Percentiles rank a stretch among this genome's conserved stretches.
These are phyloP conservation scores for Anisognathus igniventris DNA, from an alignment of 2,797 vertebrate genomes.

Conservation along the genomic window DNA sequence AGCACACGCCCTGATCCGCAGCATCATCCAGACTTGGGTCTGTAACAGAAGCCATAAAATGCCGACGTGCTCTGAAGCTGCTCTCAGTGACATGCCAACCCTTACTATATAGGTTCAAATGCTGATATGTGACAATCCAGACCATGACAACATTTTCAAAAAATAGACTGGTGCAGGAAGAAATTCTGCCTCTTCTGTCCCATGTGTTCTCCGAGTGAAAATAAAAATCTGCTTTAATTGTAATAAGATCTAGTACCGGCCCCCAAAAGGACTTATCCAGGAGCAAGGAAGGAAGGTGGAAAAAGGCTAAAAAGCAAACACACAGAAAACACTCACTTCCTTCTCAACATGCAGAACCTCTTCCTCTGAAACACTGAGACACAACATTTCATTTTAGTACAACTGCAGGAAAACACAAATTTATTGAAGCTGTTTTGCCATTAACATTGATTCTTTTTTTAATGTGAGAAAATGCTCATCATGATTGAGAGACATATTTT, in stretches of 20 bases:
- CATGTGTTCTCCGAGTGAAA: neutral
- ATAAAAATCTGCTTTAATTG: neutral
- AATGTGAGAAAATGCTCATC: neutral
- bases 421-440: neutral
- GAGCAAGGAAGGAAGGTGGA: neutral
- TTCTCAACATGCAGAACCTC: neutral
- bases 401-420: constrained; percentile 22
- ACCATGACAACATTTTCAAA: neutral
- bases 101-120: neutral
- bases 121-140: neutral
- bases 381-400: constrained; percentile 10
- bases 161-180: neutral
- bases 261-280: neutral
- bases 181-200: neutral
- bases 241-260: neutral
- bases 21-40: neutral
- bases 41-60: neutral
- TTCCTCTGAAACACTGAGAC: neutral
- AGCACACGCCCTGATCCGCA: neutral
- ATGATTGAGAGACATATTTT: neutral
- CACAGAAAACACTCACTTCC: neutral
- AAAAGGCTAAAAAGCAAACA: neutral
- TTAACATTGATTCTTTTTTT: neutral
- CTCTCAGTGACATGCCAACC: neutral
- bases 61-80: neutral